These are phyloP conservation scores for Dendropsophus ebraccatus DNA, from an alignment of 2,113 vertebrate genomes.

Conservation along the genomic window DNA sequence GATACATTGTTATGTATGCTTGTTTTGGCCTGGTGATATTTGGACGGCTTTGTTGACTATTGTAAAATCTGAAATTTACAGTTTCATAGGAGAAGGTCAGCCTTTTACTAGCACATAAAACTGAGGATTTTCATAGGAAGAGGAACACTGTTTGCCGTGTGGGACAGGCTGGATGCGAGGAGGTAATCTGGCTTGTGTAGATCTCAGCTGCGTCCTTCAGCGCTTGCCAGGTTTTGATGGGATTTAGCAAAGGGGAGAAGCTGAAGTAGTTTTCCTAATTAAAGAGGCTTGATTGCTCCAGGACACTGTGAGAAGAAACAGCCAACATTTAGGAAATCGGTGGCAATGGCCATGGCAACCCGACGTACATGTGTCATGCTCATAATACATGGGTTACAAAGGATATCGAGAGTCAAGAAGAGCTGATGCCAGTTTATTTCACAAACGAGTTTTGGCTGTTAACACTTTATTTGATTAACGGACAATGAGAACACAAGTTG, in stretches of 20 bases:
- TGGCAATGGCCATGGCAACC: background rate
- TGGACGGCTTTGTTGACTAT: constrained; percentile 30
- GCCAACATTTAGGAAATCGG: background rate
- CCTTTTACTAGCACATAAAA: constrained; percentile 49
- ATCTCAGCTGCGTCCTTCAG: constrained; percentile 51
- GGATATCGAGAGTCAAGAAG: background rate
- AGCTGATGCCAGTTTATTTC: background rate
- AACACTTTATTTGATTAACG: constrained; percentile 39
- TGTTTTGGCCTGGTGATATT: constrained; percentile 44
- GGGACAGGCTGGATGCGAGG: constrained; percentile 41
- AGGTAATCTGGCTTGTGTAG: constrained; percentile 17
- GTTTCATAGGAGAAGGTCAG: constrained; percentile 46
- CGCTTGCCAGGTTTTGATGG: constrained; percentile 40
- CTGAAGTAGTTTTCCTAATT: constrained; percentile 55
- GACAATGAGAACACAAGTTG: constrained; percentile 37
- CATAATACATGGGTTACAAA: background rate
- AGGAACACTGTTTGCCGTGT: constrained; percentile 31
- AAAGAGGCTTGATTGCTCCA: constrained; percentile 42
- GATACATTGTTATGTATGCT: constrained; percentile 37
- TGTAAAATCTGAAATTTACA: constrained; percentile 43
- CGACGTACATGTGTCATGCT: background rate
- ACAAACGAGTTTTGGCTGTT: constrained; percentile 27
- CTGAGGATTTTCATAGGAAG: constrained; percentile 17
- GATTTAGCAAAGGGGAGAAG: constrained; percentile 49
- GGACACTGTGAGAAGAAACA: background rate